Evolutionary conservation across 2,888 invertebrate species (phyloP).

Genomic region (Ephialtes manifestator): DNA sequence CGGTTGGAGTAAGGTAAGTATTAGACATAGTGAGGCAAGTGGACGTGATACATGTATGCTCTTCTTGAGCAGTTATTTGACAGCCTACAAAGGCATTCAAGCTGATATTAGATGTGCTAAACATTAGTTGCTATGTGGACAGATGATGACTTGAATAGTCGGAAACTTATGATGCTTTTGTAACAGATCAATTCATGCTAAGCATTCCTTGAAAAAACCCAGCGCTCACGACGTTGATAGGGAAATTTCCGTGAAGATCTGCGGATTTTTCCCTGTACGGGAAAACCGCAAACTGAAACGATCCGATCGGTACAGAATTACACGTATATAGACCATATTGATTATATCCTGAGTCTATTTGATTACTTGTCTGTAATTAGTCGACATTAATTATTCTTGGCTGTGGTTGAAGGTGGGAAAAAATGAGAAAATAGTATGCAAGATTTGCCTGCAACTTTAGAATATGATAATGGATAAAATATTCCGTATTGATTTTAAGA

Average conservation of each 20-base stretch:
- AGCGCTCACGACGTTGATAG: not conserved
- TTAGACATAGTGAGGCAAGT: not conserved
- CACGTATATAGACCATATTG: not conserved
- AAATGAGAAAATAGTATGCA: too few relatives aligned
- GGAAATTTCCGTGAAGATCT: not conserved
- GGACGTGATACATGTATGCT: not conserved
- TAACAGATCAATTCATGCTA: not conserved
- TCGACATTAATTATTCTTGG: too few relatives aligned
- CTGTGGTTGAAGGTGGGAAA: too few relatives aligned
- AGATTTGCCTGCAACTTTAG: too few relatives aligned
- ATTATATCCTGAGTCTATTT: too few relatives aligned
- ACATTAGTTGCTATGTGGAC: not conserved
- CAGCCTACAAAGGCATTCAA: not conserved
- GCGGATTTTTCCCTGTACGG: not conserved
- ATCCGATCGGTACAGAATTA: not conserved
- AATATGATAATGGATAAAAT: too few relatives aligned
- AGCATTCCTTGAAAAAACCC: not conserved
- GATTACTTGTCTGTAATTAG: too few relatives aligned
- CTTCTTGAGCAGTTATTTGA: conserved; percentile 7
- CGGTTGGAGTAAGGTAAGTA: not conserved
- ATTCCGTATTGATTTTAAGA: too few relatives aligned
- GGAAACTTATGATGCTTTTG: not conserved
- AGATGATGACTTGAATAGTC: not conserved
- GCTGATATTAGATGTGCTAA: not conserved
- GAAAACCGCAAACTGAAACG: not conserved